phyloP scores from a whole-genome alignment of 2,113 vertebrate species.

The Notiomystis cincta region DNA sequence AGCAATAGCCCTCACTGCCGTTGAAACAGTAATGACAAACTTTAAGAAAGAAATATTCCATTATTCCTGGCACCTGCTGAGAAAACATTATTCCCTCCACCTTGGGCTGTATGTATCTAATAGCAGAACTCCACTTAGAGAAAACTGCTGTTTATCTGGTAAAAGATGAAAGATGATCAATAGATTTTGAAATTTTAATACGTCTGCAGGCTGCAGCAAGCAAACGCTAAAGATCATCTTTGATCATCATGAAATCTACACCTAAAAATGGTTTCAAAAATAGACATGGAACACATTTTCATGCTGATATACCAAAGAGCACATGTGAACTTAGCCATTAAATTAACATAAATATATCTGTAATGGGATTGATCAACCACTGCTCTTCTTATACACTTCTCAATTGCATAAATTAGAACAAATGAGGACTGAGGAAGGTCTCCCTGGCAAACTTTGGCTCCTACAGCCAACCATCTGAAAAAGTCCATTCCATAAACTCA shows the following conservation, averaged over 20 bases:
- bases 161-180: not conserved
- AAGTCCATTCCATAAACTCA: not conserved
- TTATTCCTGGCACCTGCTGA: not conserved
- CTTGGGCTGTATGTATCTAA: not conserved
- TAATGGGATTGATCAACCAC: not conserved
- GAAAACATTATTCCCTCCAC: not conserved
- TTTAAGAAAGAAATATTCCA: not conserved
- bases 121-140: not conserved
- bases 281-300: not conserved
- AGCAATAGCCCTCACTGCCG: not conserved
- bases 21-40: not conserved
- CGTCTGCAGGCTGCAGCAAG: fast-evolving
- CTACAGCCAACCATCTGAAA: not conserved
- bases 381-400: not conserved
- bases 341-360: not conserved
- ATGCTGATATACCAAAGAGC: not conserved
- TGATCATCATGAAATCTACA: not conserved
- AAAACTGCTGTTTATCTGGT: not conserved
- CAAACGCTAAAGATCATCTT: not conserved
- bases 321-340: not conserved
- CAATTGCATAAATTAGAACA: not conserved
- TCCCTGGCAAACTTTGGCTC: not conserved
- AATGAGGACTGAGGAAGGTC: not conserved
- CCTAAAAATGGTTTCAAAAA: not conserved
- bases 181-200: not conserved